These are phyloP conservation scores for Agrilus cyanescens DNA, from an alignment of 2,888 invertebrate species.

Conservation along the genomic window DNA sequence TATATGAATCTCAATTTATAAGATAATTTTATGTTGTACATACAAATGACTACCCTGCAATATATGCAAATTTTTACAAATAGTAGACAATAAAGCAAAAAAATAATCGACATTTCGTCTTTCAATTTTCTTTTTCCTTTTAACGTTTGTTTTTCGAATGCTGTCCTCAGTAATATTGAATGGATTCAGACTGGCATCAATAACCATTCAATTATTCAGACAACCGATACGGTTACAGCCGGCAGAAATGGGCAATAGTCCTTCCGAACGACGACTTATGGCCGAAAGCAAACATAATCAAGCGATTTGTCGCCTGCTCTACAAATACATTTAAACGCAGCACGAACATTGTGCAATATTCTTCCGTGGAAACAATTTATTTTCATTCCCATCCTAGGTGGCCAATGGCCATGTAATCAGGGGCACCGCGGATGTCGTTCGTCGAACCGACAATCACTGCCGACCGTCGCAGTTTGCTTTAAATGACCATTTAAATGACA, in stretches of 20 bases:
- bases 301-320: slow-evolving; percentile 24
- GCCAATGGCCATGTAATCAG: slow-evolving; percentile 23
- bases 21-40: too few species aligned
- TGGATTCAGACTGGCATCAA: background rate
- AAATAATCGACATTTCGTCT: too few species aligned
- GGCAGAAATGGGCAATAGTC: background rate
- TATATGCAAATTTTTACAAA: too few species aligned
- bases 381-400: slow-evolving; percentile 30
- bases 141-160: too few species aligned
- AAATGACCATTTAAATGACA: slow-evolving; percentile 32
- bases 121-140: too few species aligned
- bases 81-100: too few species aligned
- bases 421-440: slow-evolving; percentile 29
- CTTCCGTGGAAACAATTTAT: slow-evolving; percentile 34
- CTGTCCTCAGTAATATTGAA: background rate
- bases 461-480: slow-evolving; percentile 34
- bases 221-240: slow-evolving; percentile 18
- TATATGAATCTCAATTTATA: too few species aligned
- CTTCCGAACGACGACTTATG: background rate
- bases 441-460: slow-evolving; percentile 29
- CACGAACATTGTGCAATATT: slow-evolving; percentile 25
- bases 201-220: slow-evolving; percentile 13
- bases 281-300: slow-evolving; percentile 3
- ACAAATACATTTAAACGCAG: slow-evolving; percentile 22
- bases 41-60: too few species aligned